Evolutionary conservation across 2,797 vertebrate species (phyloP), one percentile per base, ranked within the genome.

Genomic region (Oreochromis mossambicus): DNA sequence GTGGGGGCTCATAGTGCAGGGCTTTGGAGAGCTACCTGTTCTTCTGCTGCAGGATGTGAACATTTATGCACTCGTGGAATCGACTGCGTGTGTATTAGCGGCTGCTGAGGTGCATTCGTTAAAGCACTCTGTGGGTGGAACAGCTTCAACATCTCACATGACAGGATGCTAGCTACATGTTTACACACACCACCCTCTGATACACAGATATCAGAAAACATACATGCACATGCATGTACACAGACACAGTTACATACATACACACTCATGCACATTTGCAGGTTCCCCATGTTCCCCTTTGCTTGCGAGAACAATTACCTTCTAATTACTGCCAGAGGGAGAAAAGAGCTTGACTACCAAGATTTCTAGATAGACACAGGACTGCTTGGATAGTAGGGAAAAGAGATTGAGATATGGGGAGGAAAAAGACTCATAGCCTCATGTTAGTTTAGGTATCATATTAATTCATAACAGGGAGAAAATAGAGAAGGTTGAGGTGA

Each of bases 281-380:
- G 43, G 68, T 73, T 73, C 8, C 14, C 29, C 24, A 36, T 13
- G 73, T 84, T 84, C 41, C 68, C 86, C 80, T 88, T 88, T 43
- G 54, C 91, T 91, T 81, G 86, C 87, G 87, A 86, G 85, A 89
- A 79, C 77, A 90, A 86, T 92, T 92, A 88, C 83, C 81, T 88
- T 82, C 86, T 90, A 90, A 92, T 94, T 94, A 93, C 93, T 84
- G 86, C 83, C 80, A 76, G 80, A 61, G 80, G 17, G 48, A 87
- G 78, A 91, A 89, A 89, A 11, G 1, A 84, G 88, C 88, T 93
- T 91, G 85, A 87, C 79, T 77, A 70, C 78, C 63, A 76, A 80
- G 80, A 84, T 81, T 80, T 76, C 58, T 77, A 21, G 51, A 55
- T 11, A 83, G 82, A 86, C 34, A 68, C 79, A 82, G 79, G 68